Evolutionary conservation across 2,888 invertebrate species (phyloP).

Genomic region (Drosophila paramelanica): DNA sequence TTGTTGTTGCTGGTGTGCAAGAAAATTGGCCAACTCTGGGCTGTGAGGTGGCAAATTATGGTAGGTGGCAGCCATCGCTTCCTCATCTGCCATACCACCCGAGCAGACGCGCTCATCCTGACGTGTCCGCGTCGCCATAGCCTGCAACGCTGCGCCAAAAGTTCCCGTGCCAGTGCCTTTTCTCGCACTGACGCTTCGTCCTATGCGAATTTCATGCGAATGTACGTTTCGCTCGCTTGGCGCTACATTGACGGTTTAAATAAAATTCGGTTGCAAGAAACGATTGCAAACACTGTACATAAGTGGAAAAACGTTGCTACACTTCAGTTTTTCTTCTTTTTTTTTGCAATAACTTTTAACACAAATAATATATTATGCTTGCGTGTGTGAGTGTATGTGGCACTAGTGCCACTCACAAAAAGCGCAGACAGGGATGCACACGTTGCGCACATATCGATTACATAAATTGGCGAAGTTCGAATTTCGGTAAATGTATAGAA

Average conservation of each 20-base stretch:
- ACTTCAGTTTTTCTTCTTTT: conserved; percentile 17
- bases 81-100: conserved; percentile 51
- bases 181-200: conserved; percentile 43
- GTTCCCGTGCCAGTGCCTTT: conserved; percentile 41
- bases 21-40: conserved; percentile 58
- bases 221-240: conserved; percentile 15
- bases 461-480: conserved; percentile 3
- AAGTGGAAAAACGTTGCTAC: conserved; percentile 44
- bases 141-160: conserved; percentile 33
- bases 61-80: conserved; percentile 42
- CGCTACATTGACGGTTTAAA: conserved; percentile 14
- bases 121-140: conserved; percentile 69
- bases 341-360: conserved; percentile 64
- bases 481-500: background rate
- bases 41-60: conserved; percentile 55
- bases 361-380: conserved; percentile 62
- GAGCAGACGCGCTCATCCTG: conserved; percentile 66
- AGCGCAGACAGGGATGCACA: conserved; percentile 33
- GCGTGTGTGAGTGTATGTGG: conserved; percentile 70
- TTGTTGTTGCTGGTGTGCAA: conserved; percentile 60
- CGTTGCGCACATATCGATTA: conserved; percentile 35
- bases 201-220: conserved; percentile 64
- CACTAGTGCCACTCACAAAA: conserved; percentile 43
- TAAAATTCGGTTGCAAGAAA: conserved; percentile 12
- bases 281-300: conserved; percentile 21